These are phyloP conservation scores for Yponomeuta plumbellus DNA, from an alignment of 2,888 invertebrate genomes.

Conservation along the genomic window DNA sequence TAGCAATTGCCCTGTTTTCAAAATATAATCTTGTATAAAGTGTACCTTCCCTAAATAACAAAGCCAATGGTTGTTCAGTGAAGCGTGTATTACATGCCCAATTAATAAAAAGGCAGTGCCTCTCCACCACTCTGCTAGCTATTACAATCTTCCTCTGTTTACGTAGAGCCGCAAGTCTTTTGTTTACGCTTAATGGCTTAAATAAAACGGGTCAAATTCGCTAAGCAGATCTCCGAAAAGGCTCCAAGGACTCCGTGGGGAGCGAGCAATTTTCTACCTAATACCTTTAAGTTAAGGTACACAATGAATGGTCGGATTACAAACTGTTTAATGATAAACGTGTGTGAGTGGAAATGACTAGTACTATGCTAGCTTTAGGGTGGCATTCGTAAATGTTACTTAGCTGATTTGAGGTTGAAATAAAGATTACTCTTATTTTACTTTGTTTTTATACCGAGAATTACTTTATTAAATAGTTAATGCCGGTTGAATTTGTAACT, in stretches of 20 bases:
- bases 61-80: constrained; percentile 50
- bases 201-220: constrained; percentile 73
- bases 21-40: too few relatives aligned
- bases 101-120: constrained; percentile 61
- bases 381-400: background rate
- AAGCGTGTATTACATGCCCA: constrained; percentile 68
- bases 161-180: constrained; percentile 63
- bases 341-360: constrained; percentile 49
- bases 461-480: too few relatives aligned
- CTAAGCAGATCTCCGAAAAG: constrained; percentile 57
- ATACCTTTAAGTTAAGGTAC: constrained; percentile 46
- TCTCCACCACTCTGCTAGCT: constrained; percentile 62
- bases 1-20: too few relatives aligned
- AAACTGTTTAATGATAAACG: constrained; percentile 44
- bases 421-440: too few relatives aligned
- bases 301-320: constrained; percentile 44
- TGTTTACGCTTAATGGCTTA: constrained; percentile 73
- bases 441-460: too few relatives aligned
- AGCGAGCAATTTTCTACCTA: constrained; percentile 45
- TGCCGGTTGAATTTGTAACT: too few relatives aligned
- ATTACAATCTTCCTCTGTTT: constrained; percentile 61
- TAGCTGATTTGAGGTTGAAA: background rate
- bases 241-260: constrained; percentile 46
- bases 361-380: constrained; percentile 51
- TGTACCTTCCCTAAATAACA: too few relatives aligned